These are phyloP conservation scores for Acanthosepion lycidas DNA, from an alignment of 2,888 invertebrate species.

Conservation along the genomic window DNA sequence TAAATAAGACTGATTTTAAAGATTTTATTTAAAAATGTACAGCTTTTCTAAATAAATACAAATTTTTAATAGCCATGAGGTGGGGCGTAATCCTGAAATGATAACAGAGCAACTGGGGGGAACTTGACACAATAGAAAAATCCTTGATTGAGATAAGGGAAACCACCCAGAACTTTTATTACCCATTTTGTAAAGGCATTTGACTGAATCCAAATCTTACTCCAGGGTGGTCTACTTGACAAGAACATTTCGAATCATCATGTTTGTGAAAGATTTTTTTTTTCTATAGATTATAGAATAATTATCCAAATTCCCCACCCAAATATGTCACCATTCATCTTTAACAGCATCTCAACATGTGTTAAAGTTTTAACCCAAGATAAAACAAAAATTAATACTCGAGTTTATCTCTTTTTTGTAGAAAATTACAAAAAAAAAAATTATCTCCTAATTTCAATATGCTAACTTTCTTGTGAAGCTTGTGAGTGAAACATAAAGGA, in stretches of 20 bases:
- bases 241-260: neutral
- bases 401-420: too few species aligned
- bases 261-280: neutral
- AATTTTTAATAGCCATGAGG: neutral
- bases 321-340: neutral
- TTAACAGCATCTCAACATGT: neutral
- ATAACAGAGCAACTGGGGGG: neutral
- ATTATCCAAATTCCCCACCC: neutral
- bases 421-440: too few species aligned
- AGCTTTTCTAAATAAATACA: too few species aligned
- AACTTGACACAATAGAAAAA: slow-evolving; percentile 33
- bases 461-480: too few species aligned
- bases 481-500: too few species aligned
- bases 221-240: neutral
- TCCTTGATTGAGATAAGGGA: neutral
- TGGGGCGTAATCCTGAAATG: neutral
- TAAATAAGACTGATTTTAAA: too few species aligned
- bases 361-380: too few species aligned
- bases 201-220: neutral
- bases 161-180: neutral
- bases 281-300: neutral
- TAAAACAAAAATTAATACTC: too few species aligned
- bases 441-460: too few species aligned
- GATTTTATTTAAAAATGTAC: too few species aligned
- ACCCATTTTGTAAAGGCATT: neutral